A percentile compares a stretch with the other conserved stretches of the same genome.
These are phyloP conservation scores for Apis cerana DNA, from an alignment of 1,140 invertebrate species.

Conservation along the genomic window DNA sequence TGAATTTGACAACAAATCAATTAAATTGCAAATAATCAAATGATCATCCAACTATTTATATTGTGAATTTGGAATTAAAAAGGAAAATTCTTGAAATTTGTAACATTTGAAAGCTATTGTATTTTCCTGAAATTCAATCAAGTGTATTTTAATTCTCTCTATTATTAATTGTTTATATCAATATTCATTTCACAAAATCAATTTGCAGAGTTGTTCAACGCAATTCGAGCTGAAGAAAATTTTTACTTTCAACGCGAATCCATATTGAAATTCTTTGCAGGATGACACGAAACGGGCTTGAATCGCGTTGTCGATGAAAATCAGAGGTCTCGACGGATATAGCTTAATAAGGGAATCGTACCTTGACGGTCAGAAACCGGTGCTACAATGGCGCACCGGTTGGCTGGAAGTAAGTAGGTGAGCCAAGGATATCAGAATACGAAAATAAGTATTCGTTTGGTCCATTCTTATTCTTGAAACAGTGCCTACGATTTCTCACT, in stretches of 20 bases:
- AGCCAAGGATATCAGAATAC: constrained; percentile 50
- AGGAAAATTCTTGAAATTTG: too few relatives aligned
- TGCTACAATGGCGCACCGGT: constrained; percentile 45
- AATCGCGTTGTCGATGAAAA: constrained; percentile 52
- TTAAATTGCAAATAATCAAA: too few relatives aligned
- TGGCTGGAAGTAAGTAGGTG: constrained; percentile 44
- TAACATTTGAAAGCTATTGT: too few relatives aligned
- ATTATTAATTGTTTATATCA: too few relatives aligned
- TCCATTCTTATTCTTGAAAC: neutral
- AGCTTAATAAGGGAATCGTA: constrained; percentile 67
- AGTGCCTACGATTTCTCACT: too few relatives aligned
- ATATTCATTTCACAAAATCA: too few relatives aligned
- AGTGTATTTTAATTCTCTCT: too few relatives aligned
- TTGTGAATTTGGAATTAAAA: too few relatives aligned
- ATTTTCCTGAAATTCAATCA: too few relatives aligned
- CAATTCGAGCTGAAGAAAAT: neutral
- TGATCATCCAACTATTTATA: too few relatives aligned
- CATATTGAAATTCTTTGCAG: neutral
- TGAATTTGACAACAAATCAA: too few relatives aligned
- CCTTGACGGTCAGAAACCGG: constrained; percentile 57
- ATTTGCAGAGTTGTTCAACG: too few relatives aligned
- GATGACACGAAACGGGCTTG: constrained; percentile 6
- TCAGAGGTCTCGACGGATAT: constrained; percentile 59
- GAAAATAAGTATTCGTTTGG: constrained; percentile 9
- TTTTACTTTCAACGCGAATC: neutral